These are phyloP conservation scores for Oithona nana DNA, from an alignment of 2,888 invertebrate genomes.

Conservation along the genomic window DNA sequence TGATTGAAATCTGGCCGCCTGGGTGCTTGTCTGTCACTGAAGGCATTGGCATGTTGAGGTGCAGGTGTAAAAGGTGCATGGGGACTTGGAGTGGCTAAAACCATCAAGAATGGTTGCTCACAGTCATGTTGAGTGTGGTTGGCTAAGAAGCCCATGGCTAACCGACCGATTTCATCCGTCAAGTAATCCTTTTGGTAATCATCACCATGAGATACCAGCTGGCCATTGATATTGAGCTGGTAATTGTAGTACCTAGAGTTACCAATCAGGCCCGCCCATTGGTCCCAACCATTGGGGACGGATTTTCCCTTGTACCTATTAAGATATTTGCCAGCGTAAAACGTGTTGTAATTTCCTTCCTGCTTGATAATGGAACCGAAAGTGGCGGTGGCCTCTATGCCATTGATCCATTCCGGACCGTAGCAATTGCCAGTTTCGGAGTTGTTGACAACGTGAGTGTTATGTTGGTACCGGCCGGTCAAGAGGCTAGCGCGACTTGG, in stretches of 20 bases:
- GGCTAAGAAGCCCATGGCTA: conserved; percentile 26
- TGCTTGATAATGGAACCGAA: conserved; percentile 47
- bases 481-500: conserved; percentile 71
- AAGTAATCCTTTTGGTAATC: conserved; percentile 43
- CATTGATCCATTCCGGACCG: background rate
- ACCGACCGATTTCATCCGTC: conserved; percentile 51
- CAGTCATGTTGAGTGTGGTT: conserved; percentile 17
- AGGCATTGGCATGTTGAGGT: conserved; percentile 43
- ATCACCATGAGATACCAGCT: conserved; percentile 38
- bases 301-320: conserved; percentile 43
- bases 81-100: conserved; percentile 66
- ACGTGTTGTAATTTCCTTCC: conserved; percentile 48
- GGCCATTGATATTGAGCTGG: conserved; percentile 58
- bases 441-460: conserved; percentile 58
- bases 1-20: conserved; percentile 42
- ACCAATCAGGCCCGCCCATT: conserved; percentile 70
- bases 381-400: conserved; percentile 26
- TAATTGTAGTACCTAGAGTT: conserved; percentile 87
- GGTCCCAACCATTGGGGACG: conserved; percentile 65
- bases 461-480: conserved; percentile 65
- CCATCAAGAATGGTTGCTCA: conserved; percentile 53
- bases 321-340: conserved; percentile 84
- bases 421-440: conserved; percentile 28
- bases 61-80: conserved; percentile 73
- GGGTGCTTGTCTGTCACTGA: conserved; percentile 38